Evolutionary conservation across 2,888 invertebrate genomes (phyloP).

Genomic region (Metopia argyrocephala): DNA sequence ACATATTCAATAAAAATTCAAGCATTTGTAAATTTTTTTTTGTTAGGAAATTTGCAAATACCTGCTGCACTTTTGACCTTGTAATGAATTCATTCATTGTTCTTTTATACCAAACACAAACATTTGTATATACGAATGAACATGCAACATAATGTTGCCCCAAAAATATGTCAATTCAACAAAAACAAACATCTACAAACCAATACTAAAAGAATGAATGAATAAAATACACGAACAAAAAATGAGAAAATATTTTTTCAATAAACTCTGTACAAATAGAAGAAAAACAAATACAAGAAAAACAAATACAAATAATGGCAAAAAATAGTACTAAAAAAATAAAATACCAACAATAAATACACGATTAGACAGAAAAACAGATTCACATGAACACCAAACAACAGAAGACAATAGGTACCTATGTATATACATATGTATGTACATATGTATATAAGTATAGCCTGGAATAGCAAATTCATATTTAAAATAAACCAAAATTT

Average conservation of each 20-base stretch:
- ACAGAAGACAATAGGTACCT: background rate
- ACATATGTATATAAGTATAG: background rate
- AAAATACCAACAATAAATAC: constrained; percentile 9
- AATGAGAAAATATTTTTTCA: constrained; percentile 19
- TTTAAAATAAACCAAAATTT: constrained; percentile 15
- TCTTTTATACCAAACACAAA: constrained; percentile 7
- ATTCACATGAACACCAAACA: background rate
- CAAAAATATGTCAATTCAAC: constrained; percentile 28
- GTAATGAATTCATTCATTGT: constrained; percentile 44
- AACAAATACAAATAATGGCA: constrained; percentile 6
- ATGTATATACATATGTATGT: too few relatives aligned
- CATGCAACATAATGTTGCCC: constrained; percentile 33
- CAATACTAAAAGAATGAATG: background rate
- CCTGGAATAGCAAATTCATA: background rate
- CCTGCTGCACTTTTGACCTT: constrained; percentile 40
- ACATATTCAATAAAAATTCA: background rate
- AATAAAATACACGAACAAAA: constrained; percentile 10
- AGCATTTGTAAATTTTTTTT: background rate
- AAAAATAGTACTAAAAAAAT: constrained; percentile 11
- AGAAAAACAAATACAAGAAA: background rate
- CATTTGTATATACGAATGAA: background rate
- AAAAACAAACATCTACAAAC: constrained; percentile 13
- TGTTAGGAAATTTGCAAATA: constrained; percentile 15
- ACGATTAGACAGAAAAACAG: background rate
- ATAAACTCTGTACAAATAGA: constrained; percentile 42